Percentiles rank a stretch among this genome's conserved stretches.
These are phyloP conservation scores for Colletes collaris DNA, from an alignment of 2,888 invertebrate species.

Conservation along the genomic window DNA sequence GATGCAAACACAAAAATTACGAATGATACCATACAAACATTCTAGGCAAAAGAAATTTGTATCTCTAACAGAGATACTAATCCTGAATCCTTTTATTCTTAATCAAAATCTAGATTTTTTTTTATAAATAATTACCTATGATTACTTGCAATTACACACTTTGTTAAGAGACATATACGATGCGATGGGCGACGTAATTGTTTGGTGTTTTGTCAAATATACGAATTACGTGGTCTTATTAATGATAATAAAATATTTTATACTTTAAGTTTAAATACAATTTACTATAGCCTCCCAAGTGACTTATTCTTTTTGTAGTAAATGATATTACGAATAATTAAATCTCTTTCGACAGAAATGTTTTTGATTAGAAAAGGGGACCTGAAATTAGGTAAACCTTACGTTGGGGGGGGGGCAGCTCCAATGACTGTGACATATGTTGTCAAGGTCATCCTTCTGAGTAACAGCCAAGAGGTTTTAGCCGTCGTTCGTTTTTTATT, in stretches of 20 bases:
- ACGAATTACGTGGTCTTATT: constrained; percentile 20
- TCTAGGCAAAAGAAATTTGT: constrained; percentile 10
- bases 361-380: no score
- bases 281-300: constrained; percentile 11
- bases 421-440: no score
- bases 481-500: no score
- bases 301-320: background rate
- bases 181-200: constrained; percentile 26
- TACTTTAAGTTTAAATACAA: constrained; percentile 22
- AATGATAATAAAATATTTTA: constrained; percentile 46
- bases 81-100: constrained; percentile 31
- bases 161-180: constrained; percentile 23
- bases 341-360: no score
- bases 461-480: no score
- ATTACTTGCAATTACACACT: constrained; percentile 45
- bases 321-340: no score
- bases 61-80: constrained; percentile 3
- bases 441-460: no score
- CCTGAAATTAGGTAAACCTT: background rate
- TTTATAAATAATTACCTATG: constrained; percentile 36
- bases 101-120: constrained; percentile 22
- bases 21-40: constrained; percentile 3
- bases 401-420: no score
- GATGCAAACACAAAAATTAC: background rate
- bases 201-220: constrained; percentile 26